phyloP scores from a whole-genome alignment of 2,888 invertebrate genomes.

The Agriotes lineatus region DNA sequence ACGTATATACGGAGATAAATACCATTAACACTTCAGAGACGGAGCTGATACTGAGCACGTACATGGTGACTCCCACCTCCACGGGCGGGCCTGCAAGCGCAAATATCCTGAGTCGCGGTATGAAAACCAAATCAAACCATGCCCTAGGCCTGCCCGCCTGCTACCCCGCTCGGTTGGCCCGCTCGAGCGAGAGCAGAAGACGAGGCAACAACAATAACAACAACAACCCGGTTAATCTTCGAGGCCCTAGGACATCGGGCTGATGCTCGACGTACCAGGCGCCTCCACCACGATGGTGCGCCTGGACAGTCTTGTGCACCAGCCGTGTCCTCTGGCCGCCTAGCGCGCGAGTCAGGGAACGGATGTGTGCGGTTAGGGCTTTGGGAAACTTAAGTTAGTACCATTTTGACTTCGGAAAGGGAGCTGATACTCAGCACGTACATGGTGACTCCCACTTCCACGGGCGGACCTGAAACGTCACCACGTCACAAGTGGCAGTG shows the following conservation, averaged over 20 bases:
- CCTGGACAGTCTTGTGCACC: conserved; percentile 76
- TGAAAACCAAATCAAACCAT: conserved; percentile 61
- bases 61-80: conserved; percentile 97
- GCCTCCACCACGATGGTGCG: conserved; percentile 94
- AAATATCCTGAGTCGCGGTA: conserved; percentile 50
- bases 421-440: conserved; percentile 98
- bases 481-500: conserved; percentile 57
- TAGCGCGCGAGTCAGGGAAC: conserved; percentile 63
- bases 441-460: conserved; percentile 98
- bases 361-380: conserved; percentile 57
- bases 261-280: conserved; percentile 95
- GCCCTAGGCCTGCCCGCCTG: conserved; percentile 63
- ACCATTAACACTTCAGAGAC: conserved; percentile 99
- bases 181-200: conserved; percentile 57
- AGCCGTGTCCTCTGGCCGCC: conserved; percentile 64
- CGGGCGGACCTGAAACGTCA: conserved; percentile 92
- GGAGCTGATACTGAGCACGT: conserved; percentile 98
- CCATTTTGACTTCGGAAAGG: conserved; percentile 98
- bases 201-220: conserved; percentile 53
- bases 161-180: conserved; percentile 57
- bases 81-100: conserved; percentile 92
- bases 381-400: conserved; percentile 66
- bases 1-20: conserved; percentile 61
- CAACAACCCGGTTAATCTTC: conserved; percentile 75
- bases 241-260: conserved; percentile 97